A percentile compares a stretch with the other conserved stretches of the same genome.
phyloP scores from a whole-genome alignment of 1,140 invertebrate species.

The Trichonephila inaurata region DNA sequence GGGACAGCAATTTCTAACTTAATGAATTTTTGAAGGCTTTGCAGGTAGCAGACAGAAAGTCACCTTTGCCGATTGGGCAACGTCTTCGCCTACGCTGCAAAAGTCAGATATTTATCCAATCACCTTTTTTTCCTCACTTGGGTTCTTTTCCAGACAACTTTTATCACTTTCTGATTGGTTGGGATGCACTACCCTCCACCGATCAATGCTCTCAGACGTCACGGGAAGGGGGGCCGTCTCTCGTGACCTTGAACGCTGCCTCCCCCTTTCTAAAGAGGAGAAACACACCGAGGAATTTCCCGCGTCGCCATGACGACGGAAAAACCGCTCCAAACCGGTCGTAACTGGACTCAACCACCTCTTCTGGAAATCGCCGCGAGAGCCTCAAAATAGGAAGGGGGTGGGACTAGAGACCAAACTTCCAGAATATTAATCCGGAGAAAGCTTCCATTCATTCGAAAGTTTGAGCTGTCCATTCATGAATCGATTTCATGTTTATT shows the following conservation, averaged over 20 bases:
- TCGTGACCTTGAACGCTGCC: slow-evolving; percentile 9
- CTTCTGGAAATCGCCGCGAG: not conserved
- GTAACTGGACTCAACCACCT: not conserved
- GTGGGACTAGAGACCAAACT: not conserved
- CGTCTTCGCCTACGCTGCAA: not conserved
- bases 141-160: slow-evolving; percentile 2
- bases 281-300: not conserved
- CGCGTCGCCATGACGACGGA: slow-evolving; percentile 4
- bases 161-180: slow-evolving; percentile 29
- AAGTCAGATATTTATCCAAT: not conserved
- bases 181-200: not conserved
- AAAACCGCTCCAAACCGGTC: slow-evolving; percentile 21
- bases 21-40: not conserved
- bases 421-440: not conserved
- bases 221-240: not conserved
- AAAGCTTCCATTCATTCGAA: not conserved
- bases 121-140: not conserved
- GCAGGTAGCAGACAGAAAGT: not conserved
- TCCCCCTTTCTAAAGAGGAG: not conserved
- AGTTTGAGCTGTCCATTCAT: not conserved
- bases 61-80: not conserved
- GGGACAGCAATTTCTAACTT: too few species aligned
- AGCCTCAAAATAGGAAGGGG: slow-evolving; percentile 5
- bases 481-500: not conserved
- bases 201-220: slow-evolving; percentile 8